These are phyloP conservation scores for Anoplopoma fimbria DNA, from an alignment of 2,113 vertebrate species.

Conservation along the genomic window DNA sequence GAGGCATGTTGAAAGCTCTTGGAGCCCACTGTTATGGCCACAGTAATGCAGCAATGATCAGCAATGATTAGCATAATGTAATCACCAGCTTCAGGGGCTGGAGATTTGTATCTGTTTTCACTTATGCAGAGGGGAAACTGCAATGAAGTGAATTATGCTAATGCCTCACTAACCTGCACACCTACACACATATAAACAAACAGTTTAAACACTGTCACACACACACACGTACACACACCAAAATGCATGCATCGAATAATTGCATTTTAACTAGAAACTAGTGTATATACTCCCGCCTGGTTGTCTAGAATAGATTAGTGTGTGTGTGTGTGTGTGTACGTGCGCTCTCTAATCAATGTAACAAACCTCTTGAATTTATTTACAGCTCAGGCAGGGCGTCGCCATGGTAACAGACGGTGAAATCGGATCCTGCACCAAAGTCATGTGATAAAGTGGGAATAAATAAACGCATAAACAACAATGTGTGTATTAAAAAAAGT, in stretches of 20 bases:
- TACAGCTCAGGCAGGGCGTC: slow-evolving; percentile 75
- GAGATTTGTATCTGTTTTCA: slow-evolving; percentile 66
- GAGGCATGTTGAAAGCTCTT: slow-evolving; percentile 16
- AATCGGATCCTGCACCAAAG: slow-evolving; percentile 70
- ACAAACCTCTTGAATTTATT: slow-evolving; percentile 75
- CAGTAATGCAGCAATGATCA: slow-evolving; percentile 55
- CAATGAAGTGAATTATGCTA: slow-evolving; percentile 52
- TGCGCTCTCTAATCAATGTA: slow-evolving; percentile 63
- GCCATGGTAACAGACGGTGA: slow-evolving; percentile 79
- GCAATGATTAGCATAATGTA: slow-evolving; percentile 72
- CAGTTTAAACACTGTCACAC: background rate
- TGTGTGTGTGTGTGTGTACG: slow-evolving; percentile 15
- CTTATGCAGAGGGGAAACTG: slow-evolving; percentile 44
- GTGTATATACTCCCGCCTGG: background rate
- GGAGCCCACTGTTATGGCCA: slow-evolving; percentile 32
- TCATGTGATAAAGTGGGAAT: slow-evolving; percentile 70
- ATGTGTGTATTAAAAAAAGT: slow-evolving; percentile 58
- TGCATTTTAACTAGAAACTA: slow-evolving; percentile 23
- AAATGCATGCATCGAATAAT: slow-evolving; percentile 30
- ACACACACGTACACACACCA: slow-evolving; percentile 2
- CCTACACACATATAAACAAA: slow-evolving; percentile 33
- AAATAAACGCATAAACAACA: slow-evolving; percentile 71
- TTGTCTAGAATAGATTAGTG: slow-evolving; percentile 12
- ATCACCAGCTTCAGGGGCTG: slow-evolving; percentile 64
- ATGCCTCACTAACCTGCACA: slow-evolving; percentile 44